These are phyloP conservation scores for Leptosomus discolor DNA, from an alignment of 2,113 vertebrate genomes.

Conservation along the genomic window DNA sequence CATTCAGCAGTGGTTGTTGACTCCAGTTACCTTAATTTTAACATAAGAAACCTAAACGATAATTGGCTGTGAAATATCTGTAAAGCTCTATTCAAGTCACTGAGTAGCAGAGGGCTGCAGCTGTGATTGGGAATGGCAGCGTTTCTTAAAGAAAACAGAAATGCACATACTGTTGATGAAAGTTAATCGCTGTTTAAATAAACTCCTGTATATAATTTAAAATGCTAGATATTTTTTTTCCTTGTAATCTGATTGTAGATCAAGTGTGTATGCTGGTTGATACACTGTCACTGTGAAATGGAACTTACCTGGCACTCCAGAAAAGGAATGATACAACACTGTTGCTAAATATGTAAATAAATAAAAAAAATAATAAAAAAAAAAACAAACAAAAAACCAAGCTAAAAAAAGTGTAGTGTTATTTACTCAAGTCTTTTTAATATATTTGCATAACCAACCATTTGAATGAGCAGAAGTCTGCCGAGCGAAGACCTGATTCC, in stretches of 20 bases:
- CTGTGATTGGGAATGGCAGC: background rate
- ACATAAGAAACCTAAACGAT: background rate
- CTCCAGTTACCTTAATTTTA: slow-evolving; percentile 32
- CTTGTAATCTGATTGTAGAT: background rate
- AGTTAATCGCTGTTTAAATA: slow-evolving; percentile 22
- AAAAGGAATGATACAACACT: background rate
- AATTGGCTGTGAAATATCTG: background rate
- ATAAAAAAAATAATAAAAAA: too few species aligned
- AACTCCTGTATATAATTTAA: slow-evolving; percentile 12
- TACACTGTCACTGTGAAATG: background rate
- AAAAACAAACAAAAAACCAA: too few species aligned
- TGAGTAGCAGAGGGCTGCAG: background rate
- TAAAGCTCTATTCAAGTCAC: background rate
- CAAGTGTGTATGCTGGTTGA: background rate
- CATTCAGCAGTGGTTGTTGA: slow-evolving; percentile 25
- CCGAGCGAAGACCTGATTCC: slow-evolving; percentile 37
- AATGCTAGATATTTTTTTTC: background rate
- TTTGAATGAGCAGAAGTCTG: slow-evolving; percentile 35
- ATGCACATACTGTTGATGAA: background rate
- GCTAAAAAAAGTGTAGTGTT: slow-evolving; percentile 11
- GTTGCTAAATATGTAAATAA: slow-evolving; percentile 38
- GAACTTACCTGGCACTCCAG: background rate
- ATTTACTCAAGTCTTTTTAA: slow-evolving; percentile 21
- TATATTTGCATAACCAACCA: slow-evolving; percentile 39
- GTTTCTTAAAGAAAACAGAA: slow-evolving; percentile 36